Base-by-base conservation (phyloP, 2,113 vertebrate genomes). In the Vireo altiloquus region DNA sequence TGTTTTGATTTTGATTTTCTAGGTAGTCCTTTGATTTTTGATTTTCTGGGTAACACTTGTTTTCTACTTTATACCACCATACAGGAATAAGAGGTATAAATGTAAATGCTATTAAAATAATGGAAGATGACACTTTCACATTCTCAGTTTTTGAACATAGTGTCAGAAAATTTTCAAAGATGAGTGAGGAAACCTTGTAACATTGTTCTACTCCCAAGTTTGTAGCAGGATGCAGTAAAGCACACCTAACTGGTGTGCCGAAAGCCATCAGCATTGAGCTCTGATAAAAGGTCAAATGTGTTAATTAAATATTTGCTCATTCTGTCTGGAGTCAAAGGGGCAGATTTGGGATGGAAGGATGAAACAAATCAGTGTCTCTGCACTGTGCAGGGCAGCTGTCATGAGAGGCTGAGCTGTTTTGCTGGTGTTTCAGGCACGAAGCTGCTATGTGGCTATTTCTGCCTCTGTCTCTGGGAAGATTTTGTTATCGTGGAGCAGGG, bases 281-380 rank as follows among this genome's bases (percentile, higher is more conserved):
- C 90, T 88, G 75, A 79, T 87, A 77, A 75, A 82, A 94, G 74
- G 94, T 93, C 79, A 76, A 2, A 72, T 5, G 23, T 80, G 79
- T 94, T 96, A 90, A 89, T 93, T 70, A 89, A 90, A 85, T 57
- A 82, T 65, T 90, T 90, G 82, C 46, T 95, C 28, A 59, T 83
- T 83, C 77, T 52, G 16, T 6, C 47, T 82, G 42, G 33, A 90
- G 71, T 88, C 66, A 76, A 82, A 80, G 54, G 82, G 76, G 75
- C 49, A 86, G 71, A 15, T 82, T 85, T 86, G 79, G 42, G 60
- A 54, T 54, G 47, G 56, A 87, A 91, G 42, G 60, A 77, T 71
- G 52, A 53, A 27, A 39, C 60, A 49, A 68, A 44, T 25, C 4
- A 1, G 52, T 17, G 39, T 40, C 10, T 86, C 46, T 63, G 35